Conservation (phyloP, 2,113 vertebrate species). For the Laticauda colubrina region DNA sequence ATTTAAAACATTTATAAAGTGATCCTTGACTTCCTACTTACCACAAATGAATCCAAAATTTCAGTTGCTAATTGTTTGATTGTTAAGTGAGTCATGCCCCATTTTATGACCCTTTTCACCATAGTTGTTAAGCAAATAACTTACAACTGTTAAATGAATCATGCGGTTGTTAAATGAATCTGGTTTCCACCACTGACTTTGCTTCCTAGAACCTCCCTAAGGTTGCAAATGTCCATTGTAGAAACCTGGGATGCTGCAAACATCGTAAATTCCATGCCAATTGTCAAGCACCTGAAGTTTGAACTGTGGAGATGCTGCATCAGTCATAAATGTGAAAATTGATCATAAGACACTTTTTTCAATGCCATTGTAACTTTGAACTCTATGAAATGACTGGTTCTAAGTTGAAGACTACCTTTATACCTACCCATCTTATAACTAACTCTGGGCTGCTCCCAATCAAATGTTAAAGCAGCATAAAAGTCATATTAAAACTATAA, state of each 20-base stretch:
- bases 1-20: neutral
- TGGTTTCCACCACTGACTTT: neutral
- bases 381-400: neutral
- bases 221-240: neutral
- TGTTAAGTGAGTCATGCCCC: neutral
- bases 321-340: neutral
- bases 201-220: neutral
- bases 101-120: neutral
- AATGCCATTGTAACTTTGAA: neutral
- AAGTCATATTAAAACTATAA: neutral
- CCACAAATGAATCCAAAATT: too few species aligned
- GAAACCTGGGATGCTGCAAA: neutral
- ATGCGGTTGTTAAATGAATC: neutral
- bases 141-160: neutral
- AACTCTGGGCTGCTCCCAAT: neutral
- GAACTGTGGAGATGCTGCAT: neutral
- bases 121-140: neutral
- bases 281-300: neutral
- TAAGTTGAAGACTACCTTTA: neutral
- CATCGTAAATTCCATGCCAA: neutral
- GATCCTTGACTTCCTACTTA: neutral
- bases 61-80: neutral
- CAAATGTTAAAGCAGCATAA: neutral
- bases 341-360: neutral
- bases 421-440: neutral